phyloP scores from a whole-genome alignment of 92 coral and sea anemone genomes.

The Chrysogorgia sp. region DNA sequence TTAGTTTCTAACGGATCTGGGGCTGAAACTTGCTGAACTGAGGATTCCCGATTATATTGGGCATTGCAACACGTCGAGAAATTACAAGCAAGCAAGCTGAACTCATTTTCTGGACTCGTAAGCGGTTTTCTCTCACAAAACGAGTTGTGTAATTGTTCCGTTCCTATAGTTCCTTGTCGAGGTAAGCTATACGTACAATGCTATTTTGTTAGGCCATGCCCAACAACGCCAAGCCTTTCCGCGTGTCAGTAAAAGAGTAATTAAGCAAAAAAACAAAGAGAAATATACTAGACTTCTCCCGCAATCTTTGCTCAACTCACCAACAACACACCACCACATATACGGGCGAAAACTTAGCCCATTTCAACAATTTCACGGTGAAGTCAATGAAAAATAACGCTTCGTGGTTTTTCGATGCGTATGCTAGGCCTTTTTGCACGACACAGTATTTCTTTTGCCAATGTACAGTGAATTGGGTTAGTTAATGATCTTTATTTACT shows the following conservation, averaged over 20 bases:
- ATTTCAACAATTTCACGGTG: not conserved
- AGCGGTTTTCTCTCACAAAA: not conserved
- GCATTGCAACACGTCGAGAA: not conserved
- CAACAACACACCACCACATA: not conserved
- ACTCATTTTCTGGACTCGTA: no score
- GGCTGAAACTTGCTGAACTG: constrained; percentile 16
- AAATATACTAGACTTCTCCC: constrained; percentile 9
- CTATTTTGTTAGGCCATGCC: not conserved
- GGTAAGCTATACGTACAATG: constrained; percentile 18
- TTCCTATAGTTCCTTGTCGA: not conserved
- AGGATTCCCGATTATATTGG: not conserved
- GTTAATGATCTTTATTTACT: constrained; percentile 40
- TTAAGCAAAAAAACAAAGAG: constrained; percentile 10
- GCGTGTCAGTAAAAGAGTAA: constrained; percentile 36
- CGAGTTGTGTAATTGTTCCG: not conserved
- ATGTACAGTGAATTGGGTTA: constrained; percentile 5
- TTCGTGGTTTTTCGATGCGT: not conserved
- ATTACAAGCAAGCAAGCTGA: not conserved
- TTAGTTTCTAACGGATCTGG: constrained; percentile 32
- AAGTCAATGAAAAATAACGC: not conserved
- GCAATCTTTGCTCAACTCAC: not conserved
- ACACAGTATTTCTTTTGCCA: constrained; percentile 3
- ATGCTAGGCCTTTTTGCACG: not conserved
- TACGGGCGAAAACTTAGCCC: not conserved
- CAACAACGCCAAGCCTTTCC: not conserved